These are phyloP conservation scores for Malurus splendens DNA, from an alignment of 2,797 vertebrate species.

Conservation along the genomic window DNA sequence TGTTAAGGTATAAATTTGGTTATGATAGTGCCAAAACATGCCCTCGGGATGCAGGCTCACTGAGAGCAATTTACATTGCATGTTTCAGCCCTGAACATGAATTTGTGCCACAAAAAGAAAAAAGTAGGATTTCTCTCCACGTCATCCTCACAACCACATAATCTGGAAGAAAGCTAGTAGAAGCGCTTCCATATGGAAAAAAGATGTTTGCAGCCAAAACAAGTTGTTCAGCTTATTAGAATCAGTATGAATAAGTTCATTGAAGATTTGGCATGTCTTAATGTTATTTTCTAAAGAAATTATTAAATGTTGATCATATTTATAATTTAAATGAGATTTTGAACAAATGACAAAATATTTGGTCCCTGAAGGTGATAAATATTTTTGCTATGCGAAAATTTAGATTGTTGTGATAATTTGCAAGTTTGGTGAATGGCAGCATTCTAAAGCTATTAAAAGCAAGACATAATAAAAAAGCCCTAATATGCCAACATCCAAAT, in stretches of 20 bases:
- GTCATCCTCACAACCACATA: conserved; percentile 67
- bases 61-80: conserved; percentile 30
- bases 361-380: conserved; percentile 44
- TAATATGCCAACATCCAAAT: neutral
- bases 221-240: conserved; percentile 76
- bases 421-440: conserved; percentile 32
- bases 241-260: conserved; percentile 67
- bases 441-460: neutral
- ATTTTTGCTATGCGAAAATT: conserved; percentile 43
- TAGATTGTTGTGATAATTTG: conserved; percentile 44
- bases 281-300: conserved; percentile 53
- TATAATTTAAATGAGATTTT: conserved; percentile 57
- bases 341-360: conserved; percentile 68
- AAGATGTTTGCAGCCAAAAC: conserved; percentile 75
- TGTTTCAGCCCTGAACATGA: conserved; percentile 45
- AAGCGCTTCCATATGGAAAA: conserved; percentile 77
- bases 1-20: conserved; percentile 20
- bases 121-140: conserved; percentile 47
- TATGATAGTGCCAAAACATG: neutral
- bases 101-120: conserved; percentile 55
- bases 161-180: conserved; percentile 68
- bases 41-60: neutral
- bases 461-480: neutral
- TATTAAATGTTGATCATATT: conserved; percentile 59
- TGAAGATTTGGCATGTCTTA: conserved; percentile 67